Percentiles rank a stretch among this genome's conserved stretches.
phyloP scores from a whole-genome alignment of 1,140 invertebrate genomes.

The Anthonomus grandis region DNA sequence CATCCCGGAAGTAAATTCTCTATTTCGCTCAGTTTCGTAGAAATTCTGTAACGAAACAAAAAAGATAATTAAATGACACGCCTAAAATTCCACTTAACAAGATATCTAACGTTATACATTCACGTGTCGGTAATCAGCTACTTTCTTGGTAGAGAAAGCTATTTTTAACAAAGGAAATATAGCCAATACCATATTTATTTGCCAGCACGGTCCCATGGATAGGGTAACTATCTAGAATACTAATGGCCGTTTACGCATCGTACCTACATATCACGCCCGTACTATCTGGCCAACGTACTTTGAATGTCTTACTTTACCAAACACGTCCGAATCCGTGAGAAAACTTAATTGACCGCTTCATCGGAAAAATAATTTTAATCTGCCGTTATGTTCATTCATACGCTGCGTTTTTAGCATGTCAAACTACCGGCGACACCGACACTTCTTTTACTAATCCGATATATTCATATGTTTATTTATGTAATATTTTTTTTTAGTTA shows the following conservation, averaged over 20 bases:
- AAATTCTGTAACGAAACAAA: conserved; percentile 44
- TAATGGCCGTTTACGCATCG: conserved; percentile 24
- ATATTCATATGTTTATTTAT: too few relatives aligned
- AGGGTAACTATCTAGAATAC: conserved; percentile 19
- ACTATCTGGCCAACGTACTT: conserved; percentile 30
- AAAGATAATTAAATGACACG: conserved; percentile 12
- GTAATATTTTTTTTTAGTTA: too few relatives aligned
- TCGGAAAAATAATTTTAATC: conserved; percentile 22
- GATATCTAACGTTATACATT: not conserved
- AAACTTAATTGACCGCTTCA: conserved; percentile 21
- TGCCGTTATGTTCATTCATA: conserved; percentile 30
- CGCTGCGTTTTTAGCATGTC: conserved; percentile 22
- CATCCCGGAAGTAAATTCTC: conserved; percentile 54
- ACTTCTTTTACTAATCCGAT: too few relatives aligned
- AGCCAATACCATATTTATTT: conserved; percentile 25
- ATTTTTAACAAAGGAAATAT: conserved; percentile 28
- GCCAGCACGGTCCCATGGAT: conserved; percentile 11
- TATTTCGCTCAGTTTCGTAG: conserved; percentile 40
- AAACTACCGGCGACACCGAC: too few relatives aligned
- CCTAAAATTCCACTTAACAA: too few relatives aligned
- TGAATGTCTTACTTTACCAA: conserved; percentile 30
- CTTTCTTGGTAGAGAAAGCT: conserved; percentile 17
- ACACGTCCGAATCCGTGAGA: conserved; percentile 33
- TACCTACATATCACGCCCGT: conserved; percentile 29
- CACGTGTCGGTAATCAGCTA: too few relatives aligned